These are phyloP conservation scores for Hemibagrus wyckioides DNA, from an alignment of 2,113 vertebrate genomes.

Conservation along the genomic window DNA sequence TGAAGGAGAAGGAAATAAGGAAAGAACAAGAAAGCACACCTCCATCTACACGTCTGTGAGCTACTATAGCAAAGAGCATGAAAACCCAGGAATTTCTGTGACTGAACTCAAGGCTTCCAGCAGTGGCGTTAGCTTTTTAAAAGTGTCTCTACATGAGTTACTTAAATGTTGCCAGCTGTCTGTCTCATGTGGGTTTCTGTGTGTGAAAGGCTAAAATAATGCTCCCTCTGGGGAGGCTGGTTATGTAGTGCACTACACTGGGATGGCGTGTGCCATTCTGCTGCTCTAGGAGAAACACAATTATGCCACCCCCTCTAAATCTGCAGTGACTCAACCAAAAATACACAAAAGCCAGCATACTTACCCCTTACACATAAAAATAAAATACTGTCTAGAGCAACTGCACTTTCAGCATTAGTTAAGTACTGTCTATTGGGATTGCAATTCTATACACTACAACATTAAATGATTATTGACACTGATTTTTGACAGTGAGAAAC, in stretches of 20 bases:
- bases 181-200: constrained; percentile 32
- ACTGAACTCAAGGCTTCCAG: constrained; percentile 24
- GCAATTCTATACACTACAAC: not conserved
- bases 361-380: not conserved
- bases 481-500: not conserved
- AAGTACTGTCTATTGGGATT: not conserved
- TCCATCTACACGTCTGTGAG: not conserved
- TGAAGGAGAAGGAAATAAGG: not conserved
- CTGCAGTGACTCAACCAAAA: constrained; percentile 1
- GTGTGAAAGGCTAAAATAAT: constrained; percentile 31
- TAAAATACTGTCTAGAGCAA: not conserved
- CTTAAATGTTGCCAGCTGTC: constrained; percentile 38
- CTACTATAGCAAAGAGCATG: not conserved
- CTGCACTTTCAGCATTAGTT: not conserved
- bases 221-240: not conserved
- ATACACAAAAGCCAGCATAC: not conserved
- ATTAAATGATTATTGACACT: not conserved
- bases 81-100: constrained; percentile 38
- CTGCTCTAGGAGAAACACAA: constrained; percentile 5
- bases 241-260: constrained; percentile 7
- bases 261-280: constrained; percentile 10
- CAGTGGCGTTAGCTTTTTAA: constrained; percentile 8
- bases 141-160: constrained; percentile 32
- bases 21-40: not conserved
- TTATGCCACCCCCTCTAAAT: not conserved